Evolutionary conservation across 2,797 vertebrate genomes (phyloP).

Genomic region (Garrulus glandarius): DNA sequence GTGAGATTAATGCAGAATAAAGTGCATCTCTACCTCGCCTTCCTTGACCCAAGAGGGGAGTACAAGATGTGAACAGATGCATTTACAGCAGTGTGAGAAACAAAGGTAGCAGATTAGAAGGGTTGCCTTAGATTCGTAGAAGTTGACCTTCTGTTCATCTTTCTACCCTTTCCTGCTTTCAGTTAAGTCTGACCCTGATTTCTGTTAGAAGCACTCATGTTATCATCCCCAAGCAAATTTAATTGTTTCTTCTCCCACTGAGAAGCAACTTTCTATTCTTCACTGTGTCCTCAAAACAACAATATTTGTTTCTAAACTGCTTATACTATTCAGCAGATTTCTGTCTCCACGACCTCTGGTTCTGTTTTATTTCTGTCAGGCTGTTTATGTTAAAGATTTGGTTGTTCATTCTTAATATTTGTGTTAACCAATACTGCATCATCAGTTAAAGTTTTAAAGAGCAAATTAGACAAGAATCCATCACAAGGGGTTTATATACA

Average conservation of each 20-base stretch:
- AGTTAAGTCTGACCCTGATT: background rate
- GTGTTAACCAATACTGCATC: background rate
- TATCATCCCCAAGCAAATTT: background rate
- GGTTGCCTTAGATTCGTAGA: background rate
- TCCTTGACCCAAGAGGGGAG: background rate
- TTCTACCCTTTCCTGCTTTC: background rate
- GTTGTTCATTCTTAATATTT: background rate
- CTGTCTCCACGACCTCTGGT: background rate
- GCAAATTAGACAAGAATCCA: background rate
- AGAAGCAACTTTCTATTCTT: background rate
- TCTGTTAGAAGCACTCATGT: background rate
- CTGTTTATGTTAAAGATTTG: background rate
- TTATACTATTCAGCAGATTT: background rate
- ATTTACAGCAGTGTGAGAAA: background rate
- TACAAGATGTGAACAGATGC: background rate
- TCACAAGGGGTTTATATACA: background rate
- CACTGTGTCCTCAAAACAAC: background rate
- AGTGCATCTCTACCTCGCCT: background rate
- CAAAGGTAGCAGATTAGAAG: background rate
- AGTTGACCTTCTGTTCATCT: background rate
- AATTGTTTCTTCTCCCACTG: background rate
- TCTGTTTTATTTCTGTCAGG: background rate
- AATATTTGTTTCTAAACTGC: background rate
- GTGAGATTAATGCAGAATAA: background rate
- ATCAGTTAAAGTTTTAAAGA: background rate